Base-by-base conservation (phyloP, 37 sponge, comb jelly and placozoan genomes). In the Beroe ovata region DNA sequence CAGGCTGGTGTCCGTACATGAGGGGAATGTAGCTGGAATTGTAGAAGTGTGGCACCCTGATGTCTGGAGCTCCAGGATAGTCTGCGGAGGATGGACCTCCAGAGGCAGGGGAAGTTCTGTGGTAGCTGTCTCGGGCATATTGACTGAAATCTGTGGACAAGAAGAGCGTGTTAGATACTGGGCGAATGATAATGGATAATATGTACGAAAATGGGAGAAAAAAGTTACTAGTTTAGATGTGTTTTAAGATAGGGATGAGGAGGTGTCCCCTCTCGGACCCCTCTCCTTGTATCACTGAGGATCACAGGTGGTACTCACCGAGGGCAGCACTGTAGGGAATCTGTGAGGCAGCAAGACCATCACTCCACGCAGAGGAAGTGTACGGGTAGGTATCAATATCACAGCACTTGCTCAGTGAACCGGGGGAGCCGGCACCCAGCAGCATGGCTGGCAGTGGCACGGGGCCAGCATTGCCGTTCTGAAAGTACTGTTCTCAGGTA, bases 401-500 rank as follows among this genome's bases (percentile, higher is more conserved):
- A 42, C 84, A 77, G 22, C 54, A 39, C 84, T 77, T 77, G 84
- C 54, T 77, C 54, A 77, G 84, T 1, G 42, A 42, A 25, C 84
- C 54, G 8, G 84, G 84, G 54, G 54, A 42, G 0, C 84, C 54
- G 3, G 84, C 84, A 26, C 84, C 84, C 41, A 77, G 54, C 54
- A 77, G 47, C 84, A 77, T 77, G 54, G 54, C 54, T 23, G 84
- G 84, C n/a, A 77, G 84, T 0, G 84, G 84, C 41, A 77, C 84
- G 3, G 63, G 22, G 54, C 54, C 84, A 42, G 84, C 42, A 40
- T 35, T 77, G 47, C 54, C 41, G 26, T 21, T 42, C 84, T 77
- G 84, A 77, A 77, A 77, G 28, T 77, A 77, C 84, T 77, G 47
- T 42, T 42, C 84, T 77, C 42, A 77, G 84, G 84, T 77, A 77